These are phyloP conservation scores for Rhinogobius similis DNA, from an alignment of 2,113 vertebrate genomes.

Conservation along the genomic window DNA sequence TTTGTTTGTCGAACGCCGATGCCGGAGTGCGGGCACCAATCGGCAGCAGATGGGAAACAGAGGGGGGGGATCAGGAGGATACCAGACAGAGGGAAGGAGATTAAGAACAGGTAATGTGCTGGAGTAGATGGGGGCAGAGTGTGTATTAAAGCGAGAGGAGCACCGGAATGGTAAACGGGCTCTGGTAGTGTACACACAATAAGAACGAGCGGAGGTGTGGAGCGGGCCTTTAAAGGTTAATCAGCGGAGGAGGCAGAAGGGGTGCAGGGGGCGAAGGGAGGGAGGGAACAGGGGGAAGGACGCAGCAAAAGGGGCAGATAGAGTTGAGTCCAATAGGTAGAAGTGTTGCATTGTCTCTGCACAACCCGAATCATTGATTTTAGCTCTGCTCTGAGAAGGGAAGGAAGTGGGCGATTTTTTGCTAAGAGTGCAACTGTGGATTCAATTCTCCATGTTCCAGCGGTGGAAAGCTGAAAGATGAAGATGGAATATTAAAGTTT, in stretches of 20 bases:
- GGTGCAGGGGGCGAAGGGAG: slow-evolving; percentile 19
- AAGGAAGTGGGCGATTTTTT: slow-evolving; percentile 22
- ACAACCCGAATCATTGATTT: slow-evolving; percentile 65
- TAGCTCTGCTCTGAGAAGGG: slow-evolving; percentile 14
- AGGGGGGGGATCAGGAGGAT: slow-evolving; percentile 65
- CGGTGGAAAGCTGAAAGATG: not conserved
- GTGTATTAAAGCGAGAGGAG: slow-evolving; percentile 61
- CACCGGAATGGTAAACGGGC: slow-evolving; percentile 69
- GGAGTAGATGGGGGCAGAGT: slow-evolving; percentile 64
- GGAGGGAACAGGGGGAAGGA: slow-evolving; percentile 3
- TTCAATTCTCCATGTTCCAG: slow-evolving; percentile 45
- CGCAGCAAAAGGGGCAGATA: not conserved
- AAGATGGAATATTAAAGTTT: not conserved
- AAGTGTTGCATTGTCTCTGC: slow-evolving; percentile 35
- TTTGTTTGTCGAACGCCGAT: slow-evolving; percentile 78
- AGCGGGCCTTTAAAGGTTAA: slow-evolving; percentile 68
- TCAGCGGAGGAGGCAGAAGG: slow-evolving; percentile 33
- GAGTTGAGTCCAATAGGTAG: slow-evolving; percentile 47
- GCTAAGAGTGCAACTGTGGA: slow-evolving; percentile 32
- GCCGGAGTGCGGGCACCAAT: slow-evolving; percentile 61
- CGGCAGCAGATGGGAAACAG: slow-evolving; percentile 66
- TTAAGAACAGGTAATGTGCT: slow-evolving; percentile 75
- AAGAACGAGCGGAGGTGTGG: slow-evolving; percentile 24
- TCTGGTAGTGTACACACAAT: slow-evolving; percentile 43
- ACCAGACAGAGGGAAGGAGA: slow-evolving; percentile 68